Evolutionary conservation across 2,888 invertebrate genomes (phyloP).

Genomic region (Spialia ferax): DNA sequence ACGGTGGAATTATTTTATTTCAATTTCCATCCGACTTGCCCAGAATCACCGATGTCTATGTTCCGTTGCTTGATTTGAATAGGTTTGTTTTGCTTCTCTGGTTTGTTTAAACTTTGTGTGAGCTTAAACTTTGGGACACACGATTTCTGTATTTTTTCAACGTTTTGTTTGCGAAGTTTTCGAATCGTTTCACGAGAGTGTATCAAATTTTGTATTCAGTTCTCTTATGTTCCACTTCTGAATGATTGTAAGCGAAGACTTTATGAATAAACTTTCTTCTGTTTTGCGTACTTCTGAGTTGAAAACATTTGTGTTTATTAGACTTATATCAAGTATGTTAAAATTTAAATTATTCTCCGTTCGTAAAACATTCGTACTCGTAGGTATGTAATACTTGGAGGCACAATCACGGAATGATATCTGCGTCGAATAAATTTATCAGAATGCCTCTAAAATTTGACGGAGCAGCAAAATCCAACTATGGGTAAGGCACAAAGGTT

Average conservation of each 20-base stretch:
- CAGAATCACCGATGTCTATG: slow-evolving; percentile 28
- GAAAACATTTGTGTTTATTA: not conserved
- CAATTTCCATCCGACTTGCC: slow-evolving; percentile 31
- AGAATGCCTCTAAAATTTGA: slow-evolving; percentile 11
- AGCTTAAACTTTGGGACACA: slow-evolving; percentile 39
- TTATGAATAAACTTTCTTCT: not conserved
- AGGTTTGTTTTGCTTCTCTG: slow-evolving; percentile 36
- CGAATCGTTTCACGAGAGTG: slow-evolving; percentile 5
- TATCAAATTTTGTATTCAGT: slow-evolving; percentile 30
- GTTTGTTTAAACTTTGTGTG: slow-evolving; percentile 39
- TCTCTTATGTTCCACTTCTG: slow-evolving; percentile 1
- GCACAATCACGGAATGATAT: slow-evolving; percentile 1
- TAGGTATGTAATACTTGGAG: not conserved
- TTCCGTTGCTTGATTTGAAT: slow-evolving; percentile 37
- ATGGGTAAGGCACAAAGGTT: slow-evolving; percentile 31
- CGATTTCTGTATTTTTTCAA: slow-evolving; percentile 35
- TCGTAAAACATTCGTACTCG: not conserved
- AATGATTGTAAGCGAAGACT: slow-evolving; percentile 7
- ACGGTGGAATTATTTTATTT: slow-evolving; percentile 33
- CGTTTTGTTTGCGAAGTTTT: slow-evolving; percentile 22
- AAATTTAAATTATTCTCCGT: not conserved
- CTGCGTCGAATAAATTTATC: slow-evolving; percentile 12
- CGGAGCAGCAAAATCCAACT: slow-evolving; percentile 7
- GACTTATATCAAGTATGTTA: not conserved
- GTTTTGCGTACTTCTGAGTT: not conserved